phyloP scores from a whole-genome alignment of 2,888 invertebrate species.

The Agrochola litura region DNA sequence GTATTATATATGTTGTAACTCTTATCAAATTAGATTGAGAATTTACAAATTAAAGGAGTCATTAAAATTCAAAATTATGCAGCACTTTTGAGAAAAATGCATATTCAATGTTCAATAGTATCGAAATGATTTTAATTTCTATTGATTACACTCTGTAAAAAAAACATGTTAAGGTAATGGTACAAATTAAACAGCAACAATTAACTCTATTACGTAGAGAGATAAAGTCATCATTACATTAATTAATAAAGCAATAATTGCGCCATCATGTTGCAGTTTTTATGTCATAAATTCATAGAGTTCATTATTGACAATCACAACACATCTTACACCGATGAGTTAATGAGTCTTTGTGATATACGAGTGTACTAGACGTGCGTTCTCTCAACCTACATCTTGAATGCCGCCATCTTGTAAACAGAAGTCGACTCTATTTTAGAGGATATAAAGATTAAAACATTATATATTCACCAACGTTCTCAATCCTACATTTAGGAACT shows the following conservation, averaged over 20 bases:
- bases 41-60: background rate
- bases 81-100: background rate
- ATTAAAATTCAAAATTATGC: slow-evolving; percentile 12
- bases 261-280: slow-evolving; percentile 41
- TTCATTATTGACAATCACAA: slow-evolving; percentile 69
- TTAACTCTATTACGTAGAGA: slow-evolving; percentile 24
- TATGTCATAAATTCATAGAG: slow-evolving; percentile 61
- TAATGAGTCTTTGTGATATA: slow-evolving; percentile 88
- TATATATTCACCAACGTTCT: slow-evolving; percentile 81
- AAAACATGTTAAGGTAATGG: slow-evolving; percentile 28
- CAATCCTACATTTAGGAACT: slow-evolving; percentile 88
- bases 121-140: slow-evolving; percentile 5
- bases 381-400: slow-evolving; percentile 90
- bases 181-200: slow-evolving; percentile 27
- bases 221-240: slow-evolving; percentile 29
- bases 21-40: background rate
- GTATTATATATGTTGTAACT: background rate
- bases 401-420: slow-evolving; percentile 80
- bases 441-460: slow-evolving; percentile 82
- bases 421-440: slow-evolving; percentile 82
- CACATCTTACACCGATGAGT: slow-evolving; percentile 78
- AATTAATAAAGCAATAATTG: slow-evolving; percentile 47
- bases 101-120: background rate
- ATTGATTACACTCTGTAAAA: slow-evolving; percentile 7
- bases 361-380: slow-evolving; percentile 87